These are phyloP conservation scores for Pteruthius melanotis DNA, from an alignment of 2,113 vertebrate genomes.

Conservation along the genomic window DNA sequence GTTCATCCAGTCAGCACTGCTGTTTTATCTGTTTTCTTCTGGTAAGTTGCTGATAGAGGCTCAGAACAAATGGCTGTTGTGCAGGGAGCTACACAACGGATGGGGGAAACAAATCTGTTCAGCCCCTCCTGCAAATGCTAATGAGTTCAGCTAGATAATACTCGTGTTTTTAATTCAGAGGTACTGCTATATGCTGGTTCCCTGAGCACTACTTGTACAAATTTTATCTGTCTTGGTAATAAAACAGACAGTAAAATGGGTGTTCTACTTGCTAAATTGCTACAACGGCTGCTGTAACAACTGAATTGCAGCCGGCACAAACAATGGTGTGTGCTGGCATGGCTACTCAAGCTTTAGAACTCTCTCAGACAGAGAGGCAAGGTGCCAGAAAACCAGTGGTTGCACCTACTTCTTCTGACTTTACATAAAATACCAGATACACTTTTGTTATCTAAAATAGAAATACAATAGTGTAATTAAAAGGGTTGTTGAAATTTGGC, in stretches of 20 bases:
- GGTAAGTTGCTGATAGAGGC: conserved; percentile 1
- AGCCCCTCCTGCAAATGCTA: conserved; percentile 55
- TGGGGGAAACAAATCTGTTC: conserved; percentile 20
- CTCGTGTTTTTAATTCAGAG: conserved; percentile 48
- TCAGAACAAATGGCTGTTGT: conserved; percentile 7
- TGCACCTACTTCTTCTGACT: not conserved
- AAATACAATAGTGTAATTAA: not conserved
- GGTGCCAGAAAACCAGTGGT: not conserved
- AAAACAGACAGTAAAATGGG: conserved; percentile 19
- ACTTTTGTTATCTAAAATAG: not conserved
- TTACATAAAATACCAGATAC: not conserved
- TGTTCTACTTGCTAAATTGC: not conserved
- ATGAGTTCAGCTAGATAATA: conserved; percentile 38
- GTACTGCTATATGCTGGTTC: conserved; percentile 11
- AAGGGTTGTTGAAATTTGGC: not conserved
- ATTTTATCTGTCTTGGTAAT: conserved; percentile 54
- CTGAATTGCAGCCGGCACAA: not conserved
- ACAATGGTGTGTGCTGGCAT: not conserved
- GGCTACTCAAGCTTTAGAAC: not conserved
- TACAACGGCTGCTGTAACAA: not conserved
- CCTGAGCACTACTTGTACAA: conserved; percentile 45
- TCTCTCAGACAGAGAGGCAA: not conserved
- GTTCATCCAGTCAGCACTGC: not conserved
- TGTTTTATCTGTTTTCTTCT: conserved; percentile 15
- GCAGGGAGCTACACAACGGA: not conserved